Percentiles rank a stretch among this genome's conserved stretches.
Conservation (phyloP, 1,140 invertebrate genomes). For the Gryllus bimaculatus region DNA sequence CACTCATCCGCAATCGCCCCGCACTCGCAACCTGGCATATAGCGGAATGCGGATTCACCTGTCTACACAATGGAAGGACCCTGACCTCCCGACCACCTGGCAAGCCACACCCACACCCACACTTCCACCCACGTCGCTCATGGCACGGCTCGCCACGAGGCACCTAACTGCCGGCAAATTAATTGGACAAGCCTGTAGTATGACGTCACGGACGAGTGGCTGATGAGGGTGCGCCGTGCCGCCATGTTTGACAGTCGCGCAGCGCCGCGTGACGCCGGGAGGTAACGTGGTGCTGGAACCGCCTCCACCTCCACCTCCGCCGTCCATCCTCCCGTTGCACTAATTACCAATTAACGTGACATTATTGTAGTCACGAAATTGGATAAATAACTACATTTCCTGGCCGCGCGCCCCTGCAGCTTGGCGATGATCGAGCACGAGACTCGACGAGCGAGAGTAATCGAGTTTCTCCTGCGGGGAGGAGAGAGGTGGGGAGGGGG, state of each 20-base stretch:
- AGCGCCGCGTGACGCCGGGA: neutral
- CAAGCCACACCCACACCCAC: no score
- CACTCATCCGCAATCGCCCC: no score
- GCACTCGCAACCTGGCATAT: no score
- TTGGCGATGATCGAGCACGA: neutral
- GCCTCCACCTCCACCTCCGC: neutral
- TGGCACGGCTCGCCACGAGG: no score
- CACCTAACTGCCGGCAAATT: neutral
- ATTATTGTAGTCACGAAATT: slow-evolving; percentile 1
- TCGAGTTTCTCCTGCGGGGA: neutral
- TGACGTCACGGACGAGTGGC: neutral
- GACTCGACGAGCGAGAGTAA: neutral
- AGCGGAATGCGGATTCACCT: no score
- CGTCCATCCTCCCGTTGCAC: neutral
- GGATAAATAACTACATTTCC: slow-evolving; percentile 5
- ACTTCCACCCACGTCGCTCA: no score
- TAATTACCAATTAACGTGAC: slow-evolving; percentile 1
- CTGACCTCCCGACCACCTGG: no score
- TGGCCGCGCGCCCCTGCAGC: no score
- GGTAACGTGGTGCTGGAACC: neutral
- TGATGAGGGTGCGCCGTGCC: neutral
- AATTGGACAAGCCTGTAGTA: neutral
- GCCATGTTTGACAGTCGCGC: neutral
- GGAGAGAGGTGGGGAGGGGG: neutral
- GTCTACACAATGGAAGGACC: no score